phyloP scores from a whole-genome alignment of 2,888 invertebrate species.

The Plebejus anna region DNA sequence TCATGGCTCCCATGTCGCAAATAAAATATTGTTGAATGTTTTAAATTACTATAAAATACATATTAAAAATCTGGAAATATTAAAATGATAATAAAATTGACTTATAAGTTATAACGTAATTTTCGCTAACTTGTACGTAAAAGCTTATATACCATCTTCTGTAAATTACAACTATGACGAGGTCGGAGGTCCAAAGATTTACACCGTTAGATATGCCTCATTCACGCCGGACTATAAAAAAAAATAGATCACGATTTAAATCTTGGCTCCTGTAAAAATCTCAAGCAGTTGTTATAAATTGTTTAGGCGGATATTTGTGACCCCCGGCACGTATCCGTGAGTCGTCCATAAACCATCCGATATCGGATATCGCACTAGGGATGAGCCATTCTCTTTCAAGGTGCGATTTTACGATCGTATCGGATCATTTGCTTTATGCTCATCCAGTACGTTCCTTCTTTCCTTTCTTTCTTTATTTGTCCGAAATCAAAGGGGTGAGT shows the following conservation, averaged over 20 bases:
- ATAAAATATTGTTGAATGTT: too few relatives aligned
- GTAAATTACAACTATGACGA: too few relatives aligned
- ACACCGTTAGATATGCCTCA: neutral
- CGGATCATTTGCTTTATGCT: neutral
- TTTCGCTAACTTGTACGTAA: too few relatives aligned
- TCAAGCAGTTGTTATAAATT: slow-evolving; percentile 16
- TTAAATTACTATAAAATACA: too few relatives aligned
- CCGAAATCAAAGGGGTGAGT: too few relatives aligned
- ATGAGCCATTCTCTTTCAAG: neutral
- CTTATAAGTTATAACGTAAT: too few relatives aligned
- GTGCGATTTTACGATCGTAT: neutral
- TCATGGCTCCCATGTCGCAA: too few relatives aligned
- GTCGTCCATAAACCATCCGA: slow-evolving; percentile 59
- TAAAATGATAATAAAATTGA: too few relatives aligned
- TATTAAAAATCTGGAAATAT: too few relatives aligned
- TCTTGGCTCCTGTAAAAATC: slow-evolving; percentile 11
- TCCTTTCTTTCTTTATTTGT: neutral
- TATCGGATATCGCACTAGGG: slow-evolving; percentile 50
- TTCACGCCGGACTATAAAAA: neutral
- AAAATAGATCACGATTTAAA: neutral
- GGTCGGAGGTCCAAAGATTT: neutral
- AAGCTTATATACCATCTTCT: too few relatives aligned
- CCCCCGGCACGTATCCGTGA: slow-evolving; percentile 50
- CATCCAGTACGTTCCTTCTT: too few relatives aligned
- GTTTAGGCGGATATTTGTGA: slow-evolving; percentile 44